These are phyloP conservation scores for Drosophila repleta DNA, from an alignment of 1,140 invertebrate species.

Conservation along the genomic window DNA sequence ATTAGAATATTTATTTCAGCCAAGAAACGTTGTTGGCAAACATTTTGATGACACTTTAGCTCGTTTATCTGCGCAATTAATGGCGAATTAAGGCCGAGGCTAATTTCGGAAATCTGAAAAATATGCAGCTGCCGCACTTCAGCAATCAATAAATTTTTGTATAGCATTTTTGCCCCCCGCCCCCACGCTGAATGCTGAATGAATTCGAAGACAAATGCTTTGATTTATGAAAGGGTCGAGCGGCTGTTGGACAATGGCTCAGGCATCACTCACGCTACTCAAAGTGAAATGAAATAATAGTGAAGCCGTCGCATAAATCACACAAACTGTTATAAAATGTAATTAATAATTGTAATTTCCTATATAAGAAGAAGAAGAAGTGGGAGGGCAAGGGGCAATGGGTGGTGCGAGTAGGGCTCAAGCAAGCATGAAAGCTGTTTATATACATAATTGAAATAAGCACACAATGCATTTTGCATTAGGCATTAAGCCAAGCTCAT, in stretches of 20 bases:
- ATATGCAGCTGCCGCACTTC: neutral
- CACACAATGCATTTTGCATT: conserved; percentile 44
- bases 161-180: neutral
- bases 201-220: conserved; percentile 13
- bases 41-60: conserved; percentile 12
- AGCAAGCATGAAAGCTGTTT: neutral
- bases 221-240: conserved; percentile 30
- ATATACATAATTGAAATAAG: conserved; percentile 14
- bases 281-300: too few relatives aligned
- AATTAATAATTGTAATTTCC: conserved; percentile 74
- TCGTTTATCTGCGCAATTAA: conserved; percentile 1
- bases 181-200: too few relatives aligned
- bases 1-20: conserved; percentile 55
- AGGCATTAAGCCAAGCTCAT: conserved; percentile 1
- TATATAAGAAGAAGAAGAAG: neutral
- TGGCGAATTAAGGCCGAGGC: neutral
- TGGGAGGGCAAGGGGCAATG: too few relatives aligned
- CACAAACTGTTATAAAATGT: conserved; percentile 59
- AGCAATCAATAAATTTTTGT: conserved; percentile 6
- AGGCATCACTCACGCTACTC: neutral
- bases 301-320: conserved; percentile 54
- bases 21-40: neutral
- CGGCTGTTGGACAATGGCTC: neutral
- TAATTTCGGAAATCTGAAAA: neutral
- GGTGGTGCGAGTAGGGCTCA: too few relatives aligned